Base-by-base conservation (phyloP, 1,140 invertebrate species). In the Bradysia coprophila region DNA sequence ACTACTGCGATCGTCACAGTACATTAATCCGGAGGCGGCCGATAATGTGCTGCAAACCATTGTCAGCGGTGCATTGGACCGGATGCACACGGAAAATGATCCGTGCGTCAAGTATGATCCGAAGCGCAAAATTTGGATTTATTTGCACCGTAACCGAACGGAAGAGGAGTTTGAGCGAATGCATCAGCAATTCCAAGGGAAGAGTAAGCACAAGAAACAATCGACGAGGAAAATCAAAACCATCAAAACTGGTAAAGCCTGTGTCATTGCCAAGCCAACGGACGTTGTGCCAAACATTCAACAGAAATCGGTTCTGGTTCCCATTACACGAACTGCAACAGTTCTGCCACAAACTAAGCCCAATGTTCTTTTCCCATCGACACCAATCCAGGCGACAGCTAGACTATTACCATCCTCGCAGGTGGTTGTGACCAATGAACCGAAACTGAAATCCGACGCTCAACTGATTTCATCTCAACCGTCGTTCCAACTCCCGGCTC, bases 51-150 rank as follows among this genome's bases (percentile, higher is more conserved):
- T 89, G 3, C 81, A 88, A 56, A 83, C 80, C 5, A 85, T 89
- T 1, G 87, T 93, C 0, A 89, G 83, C 52, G 86, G 86, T 3
- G 87, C 88, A 6, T 58, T 93, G 4, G 88, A 93, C 61, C 64
- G 86, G 38, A 70, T 93, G 49, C 88, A 92, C 57, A 86, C 83
- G 40, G 86, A 90, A 53, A 66, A 79, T 42, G 87, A 92, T 68
- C 86, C 88, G 0, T 91, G 86, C 56, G 87, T 92, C 1, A 81
- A 86, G 52, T 92, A 90, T 59, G 86, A 92, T 57, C 76, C 82
- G 0, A 81, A 83, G 50, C 66, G 81, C 6, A 92, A 92, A 63
- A 75, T 87, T 11, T 93, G 89, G 89, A 78, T 91, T 24, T 91
- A 92, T 63, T 62, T 91, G 39, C 88, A 93, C 61, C 67, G 82